Evolutionary conservation across 1,140 invertebrate genomes (phyloP), one percentile per base, ranked within the genome.

Genomic region (Halictus rubicundus): DNA sequence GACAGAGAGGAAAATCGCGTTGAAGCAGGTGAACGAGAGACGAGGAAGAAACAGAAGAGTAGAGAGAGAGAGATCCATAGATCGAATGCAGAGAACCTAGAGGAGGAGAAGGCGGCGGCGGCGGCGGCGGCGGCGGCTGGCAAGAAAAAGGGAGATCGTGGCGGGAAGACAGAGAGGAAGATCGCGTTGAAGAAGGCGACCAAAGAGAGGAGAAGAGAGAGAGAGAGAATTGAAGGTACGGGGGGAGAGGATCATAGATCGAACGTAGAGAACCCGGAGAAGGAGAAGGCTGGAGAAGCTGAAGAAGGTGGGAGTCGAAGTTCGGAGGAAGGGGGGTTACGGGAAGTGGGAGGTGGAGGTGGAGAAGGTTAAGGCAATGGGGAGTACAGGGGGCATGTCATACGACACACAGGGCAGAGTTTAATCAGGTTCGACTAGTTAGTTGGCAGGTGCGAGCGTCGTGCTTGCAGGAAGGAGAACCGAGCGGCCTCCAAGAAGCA

Each of bases 341-440:
- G 65, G 73, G 74, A 81, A 69, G 79, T 80, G 42, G 46, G 49
- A 77, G 60, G 59, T 76, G 78, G 74, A 81, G 60, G 59, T 72
- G 64, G 60, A 14, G 70, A 70, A 74, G 66, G 64, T 77, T 78
- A 87, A 82, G 84, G 79, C 78, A 49, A 27, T n/a, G 52, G 54
- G 71, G 69, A 75, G 27, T 46, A 64, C 10, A 71, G 37, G 27
- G 59, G 52, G 80, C 49, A 79, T 68, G 78, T 89, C 78, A 90
- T 89, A 88, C 88, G 88, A 90, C 88, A 91, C 91, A 89, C 89
- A 85, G 88, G 89, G 85, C 88, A 91, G 90, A 92, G 90, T 91
- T 92, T 93, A 92, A 92, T 92, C 92, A 92, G 92, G 92, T 92
- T 92, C 90, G 89, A 93, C 92, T 92, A 92, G 91, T 91, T 92